These are phyloP conservation scores for Didymodactylos carnosus DNA, from an alignment of 2,888 invertebrate species.

Conservation along the genomic window DNA sequence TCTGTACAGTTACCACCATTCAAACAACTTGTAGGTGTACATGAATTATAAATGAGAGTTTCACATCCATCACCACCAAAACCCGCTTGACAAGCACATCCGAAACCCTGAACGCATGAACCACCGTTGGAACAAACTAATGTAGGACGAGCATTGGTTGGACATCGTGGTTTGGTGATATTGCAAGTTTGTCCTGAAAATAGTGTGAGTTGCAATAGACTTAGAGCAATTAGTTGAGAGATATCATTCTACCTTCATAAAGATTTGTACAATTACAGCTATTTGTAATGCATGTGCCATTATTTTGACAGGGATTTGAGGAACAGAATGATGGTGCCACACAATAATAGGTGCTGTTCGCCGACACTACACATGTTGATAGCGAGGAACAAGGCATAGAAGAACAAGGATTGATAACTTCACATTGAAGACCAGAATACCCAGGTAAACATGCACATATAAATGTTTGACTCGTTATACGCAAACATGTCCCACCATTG, in stretches of 20 bases:
- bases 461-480: not conserved
- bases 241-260: not conserved
- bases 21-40: constrained; percentile 2
- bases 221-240: not conserved
- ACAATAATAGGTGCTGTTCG: not conserved
- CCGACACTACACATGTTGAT: constrained; percentile 4
- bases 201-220: not conserved
- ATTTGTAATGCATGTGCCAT: constrained; percentile 3
- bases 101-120: constrained; percentile 2
- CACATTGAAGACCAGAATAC: constrained; percentile 2
- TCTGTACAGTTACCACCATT: constrained; percentile 5
- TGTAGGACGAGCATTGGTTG: not conserved
- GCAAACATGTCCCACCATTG: constrained; percentile 9
- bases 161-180: not conserved
- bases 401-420: constrained; percentile 7
- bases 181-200: not conserved
- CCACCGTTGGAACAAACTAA: constrained; percentile 3
- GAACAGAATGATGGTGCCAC: not conserved
- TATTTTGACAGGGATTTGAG: constrained; percentile 3
- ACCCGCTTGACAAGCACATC: constrained; percentile 1
- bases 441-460: constrained; percentile 4
- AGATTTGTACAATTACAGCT: constrained; percentile 3
- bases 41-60: not conserved
- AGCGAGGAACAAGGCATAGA: constrained; percentile 2
- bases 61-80: not conserved